Evolutionary conservation across 2,113 vertebrate genomes (phyloP), one percentile per base, ranked within the genome.

Genomic region (Athene cunicularia): DNA sequence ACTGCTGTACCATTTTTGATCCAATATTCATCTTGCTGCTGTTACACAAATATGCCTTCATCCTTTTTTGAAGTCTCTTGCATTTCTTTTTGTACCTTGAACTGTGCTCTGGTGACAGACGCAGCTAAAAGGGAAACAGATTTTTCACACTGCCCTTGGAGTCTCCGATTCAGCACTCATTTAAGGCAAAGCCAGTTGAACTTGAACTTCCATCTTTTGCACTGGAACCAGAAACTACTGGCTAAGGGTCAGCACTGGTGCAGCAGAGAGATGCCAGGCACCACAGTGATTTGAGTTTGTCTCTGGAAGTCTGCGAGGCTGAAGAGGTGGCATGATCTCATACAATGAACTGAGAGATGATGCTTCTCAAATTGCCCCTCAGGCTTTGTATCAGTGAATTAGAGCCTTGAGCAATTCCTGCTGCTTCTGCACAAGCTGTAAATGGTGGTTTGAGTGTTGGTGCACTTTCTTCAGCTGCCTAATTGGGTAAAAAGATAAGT

Each of bases 1-100:
- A 39, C 71, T 35, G 9, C 49, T 76, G 45, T 67, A 18, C 18
- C 5, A 12, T 39, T 73, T 85, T n/a, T 47, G 24, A 20, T 37
- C 49, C 41, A 27, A 26, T 26, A 37, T 37, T 27, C 19, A 17
- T 33, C 66, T 90, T 64, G 43, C 16, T 74, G 26, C 16, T 84
- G 6, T 41, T 67, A 58, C 24, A 8, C 0, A 0, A 60, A 39
- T 63, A 16, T 13, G 3, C 32, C 26, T 64, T 12, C 26, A 56
- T 63, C 11, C 5, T 39, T 60, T 80, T 64, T 56, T 74, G 12
- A 58, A 33, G 20, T 33, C n/a, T 85, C 39, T 74, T 58, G 26
- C 14, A 8, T 49, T 70, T 95, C 33, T 74, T 77, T 19, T 39
- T 23, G 3, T 64, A 52, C 35, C 39, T 59, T 71, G 39, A 53